phyloP scores from a whole-genome alignment of 2,113 vertebrate genomes.

The Bos indicus region DNA sequence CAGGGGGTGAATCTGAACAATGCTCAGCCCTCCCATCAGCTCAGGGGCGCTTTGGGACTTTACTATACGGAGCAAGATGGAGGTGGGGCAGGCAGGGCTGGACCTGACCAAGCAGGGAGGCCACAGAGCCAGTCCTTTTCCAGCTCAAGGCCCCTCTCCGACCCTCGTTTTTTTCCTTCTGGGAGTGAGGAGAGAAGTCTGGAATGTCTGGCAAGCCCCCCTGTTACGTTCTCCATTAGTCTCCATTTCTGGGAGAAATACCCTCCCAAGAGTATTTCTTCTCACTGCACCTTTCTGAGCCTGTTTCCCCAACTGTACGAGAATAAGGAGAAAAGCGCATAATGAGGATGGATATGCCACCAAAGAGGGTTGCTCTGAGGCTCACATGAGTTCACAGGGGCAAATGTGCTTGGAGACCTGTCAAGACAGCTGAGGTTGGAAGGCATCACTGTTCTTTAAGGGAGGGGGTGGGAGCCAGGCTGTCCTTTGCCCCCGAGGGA shows the following conservation, averaged over 20 bases:
- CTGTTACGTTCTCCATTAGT: fast-evolving
- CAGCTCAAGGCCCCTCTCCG: too few relatives aligned
- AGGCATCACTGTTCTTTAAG: fast-evolving
- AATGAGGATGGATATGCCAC: not conserved
- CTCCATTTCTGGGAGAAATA: not conserved
- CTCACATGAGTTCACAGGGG: not conserved
- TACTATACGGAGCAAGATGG: fast-evolving
- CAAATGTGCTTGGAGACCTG: not conserved
- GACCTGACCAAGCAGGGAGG: not conserved
- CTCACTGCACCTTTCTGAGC: not conserved
- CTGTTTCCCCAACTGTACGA: not conserved
- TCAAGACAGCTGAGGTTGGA: not conserved
- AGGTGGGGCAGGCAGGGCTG: not conserved
- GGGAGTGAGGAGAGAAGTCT: not conserved
- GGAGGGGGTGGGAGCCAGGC: not conserved
- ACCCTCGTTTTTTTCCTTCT: not conserved
- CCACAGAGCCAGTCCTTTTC: not conserved
- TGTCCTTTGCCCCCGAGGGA: fast-evolving
- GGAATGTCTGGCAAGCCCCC: not conserved
- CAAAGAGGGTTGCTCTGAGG: not conserved
- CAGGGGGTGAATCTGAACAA: not conserved
- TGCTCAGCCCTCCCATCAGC: fast-evolving
- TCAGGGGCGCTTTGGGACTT: fast-evolving
- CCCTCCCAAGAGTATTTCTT: not conserved
- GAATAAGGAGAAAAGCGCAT: not conserved